These are phyloP conservation scores for Peromyscus maniculatus DNA, from an alignment of 2,113 vertebrate species.

Conservation along the genomic window DNA sequence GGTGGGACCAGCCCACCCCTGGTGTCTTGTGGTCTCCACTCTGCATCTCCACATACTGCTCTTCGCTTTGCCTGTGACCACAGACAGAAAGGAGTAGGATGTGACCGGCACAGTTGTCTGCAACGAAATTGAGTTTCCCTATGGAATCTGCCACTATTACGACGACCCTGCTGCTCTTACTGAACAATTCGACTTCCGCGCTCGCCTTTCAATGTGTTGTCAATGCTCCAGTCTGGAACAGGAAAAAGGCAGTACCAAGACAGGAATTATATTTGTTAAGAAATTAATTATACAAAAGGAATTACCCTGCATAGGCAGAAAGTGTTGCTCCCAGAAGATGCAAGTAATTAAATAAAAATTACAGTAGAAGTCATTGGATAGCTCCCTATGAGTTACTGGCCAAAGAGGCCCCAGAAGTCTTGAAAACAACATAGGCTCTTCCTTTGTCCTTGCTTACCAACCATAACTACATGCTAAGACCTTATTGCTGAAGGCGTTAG, in stretches of 20 bases:
- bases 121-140: neutral
- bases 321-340: neutral
- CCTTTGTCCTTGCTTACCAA: neutral
- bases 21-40: neutral
- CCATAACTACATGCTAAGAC: neutral
- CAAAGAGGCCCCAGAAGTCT: neutral
- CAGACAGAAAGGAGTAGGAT: too few species aligned
- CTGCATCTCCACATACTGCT: neutral
- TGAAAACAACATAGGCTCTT: neutral
- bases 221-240: neutral
- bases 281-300: neutral
- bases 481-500: neutral
- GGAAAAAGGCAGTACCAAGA: neutral
- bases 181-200: neutral
- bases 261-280: neutral
- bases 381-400: neutral
- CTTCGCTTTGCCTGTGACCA: neutral
- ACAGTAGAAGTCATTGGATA: neutral
- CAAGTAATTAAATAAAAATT: neutral
- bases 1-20: neutral
- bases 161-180: neutral
- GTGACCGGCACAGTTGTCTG: neutral
- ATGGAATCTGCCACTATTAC: neutral
- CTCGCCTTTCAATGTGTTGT: neutral
- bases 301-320: neutral